Evolutionary conservation across 2,797 vertebrate species (phyloP), one percentile per base, ranked within the genome.

Genomic region (Tarsius wallacei): DNA sequence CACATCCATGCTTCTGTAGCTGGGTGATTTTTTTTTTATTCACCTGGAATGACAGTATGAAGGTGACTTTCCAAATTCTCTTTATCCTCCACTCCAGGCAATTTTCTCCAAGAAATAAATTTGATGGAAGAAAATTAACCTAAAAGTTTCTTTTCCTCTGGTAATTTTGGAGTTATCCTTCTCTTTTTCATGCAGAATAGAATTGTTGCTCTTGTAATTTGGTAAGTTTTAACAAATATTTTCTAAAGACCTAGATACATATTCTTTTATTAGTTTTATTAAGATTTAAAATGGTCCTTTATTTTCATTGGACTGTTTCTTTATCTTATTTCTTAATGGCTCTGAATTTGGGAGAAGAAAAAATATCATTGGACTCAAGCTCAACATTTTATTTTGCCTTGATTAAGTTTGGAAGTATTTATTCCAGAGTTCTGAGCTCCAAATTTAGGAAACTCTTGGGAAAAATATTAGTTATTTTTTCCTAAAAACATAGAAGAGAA

Each of bases 21-120:
- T 47, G 15, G 13, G 4, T 42, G 7, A 10, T 36, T 33, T 85
- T 88, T 57, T 42, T 42, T 42, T 42, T 7, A 47, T 11, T 59
- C 1, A 33, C 5, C n/a, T 93, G 49, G 24, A 70, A 13, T 76
- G 24, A 70, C 8, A n/a, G 19, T 19, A 33, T 26, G 2, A 78
- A 70, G n/a, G 33, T 55, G 2, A 66, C 2, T 47, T n/a, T 63
- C 4, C 7, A n/a, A 4, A 63, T 68, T 78, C 2, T 71, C 14
- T 47, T 17, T 57, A 9, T 2, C 1, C 33, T 13, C 8, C 0
- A 16, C 2, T 0, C 10, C n/a, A 74, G 49, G 2, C 15, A n/a
- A 51, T 63, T 21, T 80, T 73, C 68, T 24, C 28, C 21, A 74
- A 57, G 13, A 64, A 0, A 88, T 2, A 61, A 76, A 70, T 68